phyloP scores from a whole-genome alignment of 2,797 vertebrate genomes.

The Dallia pectoralis region DNA sequence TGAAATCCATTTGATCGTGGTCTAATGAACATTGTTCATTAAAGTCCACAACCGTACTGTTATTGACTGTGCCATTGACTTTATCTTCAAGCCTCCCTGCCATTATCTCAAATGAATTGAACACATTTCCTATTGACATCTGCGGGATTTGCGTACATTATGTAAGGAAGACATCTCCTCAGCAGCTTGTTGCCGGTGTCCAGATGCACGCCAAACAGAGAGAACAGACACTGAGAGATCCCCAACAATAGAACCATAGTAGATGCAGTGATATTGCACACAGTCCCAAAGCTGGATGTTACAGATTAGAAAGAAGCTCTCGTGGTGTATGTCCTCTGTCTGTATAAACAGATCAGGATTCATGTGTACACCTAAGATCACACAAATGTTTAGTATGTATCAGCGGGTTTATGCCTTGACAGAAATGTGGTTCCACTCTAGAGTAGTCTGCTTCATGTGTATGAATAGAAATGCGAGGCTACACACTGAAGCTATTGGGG shows the following conservation, averaged over 20 bases:
- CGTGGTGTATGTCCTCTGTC: not conserved
- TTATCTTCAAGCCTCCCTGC: conserved; percentile 71
- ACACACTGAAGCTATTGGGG: conserved; percentile 59
- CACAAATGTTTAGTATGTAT: conserved; percentile 35
- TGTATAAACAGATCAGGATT: not conserved
- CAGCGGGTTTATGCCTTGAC: conserved; percentile 49
- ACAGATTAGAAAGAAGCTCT: not conserved
- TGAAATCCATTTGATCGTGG: conserved; percentile 83
- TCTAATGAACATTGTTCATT: conserved; percentile 82
- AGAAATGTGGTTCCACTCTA: conserved; percentile 1
- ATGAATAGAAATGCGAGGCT: conserved; percentile 68
- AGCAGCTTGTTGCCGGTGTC: conserved; percentile 37
- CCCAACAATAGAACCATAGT: not conserved
- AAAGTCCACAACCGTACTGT: conserved; percentile 80
- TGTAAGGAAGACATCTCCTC: conserved; percentile 57
- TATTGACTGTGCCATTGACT: conserved; percentile 83
- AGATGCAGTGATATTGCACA: not conserved
- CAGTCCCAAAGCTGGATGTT: not conserved
- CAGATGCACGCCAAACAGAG: conserved; percentile 37
- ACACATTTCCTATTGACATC: conserved; percentile 74
- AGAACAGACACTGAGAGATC: conserved; percentile 7
- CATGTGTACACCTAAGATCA: not conserved
- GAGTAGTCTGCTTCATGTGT: conserved; percentile 70
- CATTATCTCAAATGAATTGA: conserved; percentile 79
- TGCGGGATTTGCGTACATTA: conserved; percentile 79